phyloP scores from a whole-genome alignment of 2,797 vertebrate genomes.

The Anableps anableps region DNA sequence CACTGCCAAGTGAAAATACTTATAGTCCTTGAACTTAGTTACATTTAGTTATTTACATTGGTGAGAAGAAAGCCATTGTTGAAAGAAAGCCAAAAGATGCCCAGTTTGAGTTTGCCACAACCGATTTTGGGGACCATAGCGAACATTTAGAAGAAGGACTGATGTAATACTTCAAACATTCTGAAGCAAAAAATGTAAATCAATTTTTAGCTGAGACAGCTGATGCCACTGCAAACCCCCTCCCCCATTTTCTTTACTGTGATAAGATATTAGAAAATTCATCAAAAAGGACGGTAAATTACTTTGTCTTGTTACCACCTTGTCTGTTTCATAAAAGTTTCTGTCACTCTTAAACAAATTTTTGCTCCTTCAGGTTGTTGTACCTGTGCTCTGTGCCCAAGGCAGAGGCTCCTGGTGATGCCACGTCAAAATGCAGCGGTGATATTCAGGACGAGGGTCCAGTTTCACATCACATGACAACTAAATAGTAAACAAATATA shows the following conservation, averaged over 20 bases:
- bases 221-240: too few relatives aligned
- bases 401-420: constrained; percentile 99
- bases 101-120: not conserved
- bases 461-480: constrained; percentile 98
- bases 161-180: too few relatives aligned
- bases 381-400: constrained; percentile 99
- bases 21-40: not conserved
- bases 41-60: not conserved
- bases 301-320: not conserved
- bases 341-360: not conserved
- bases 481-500: constrained; percentile 73
- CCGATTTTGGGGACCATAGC: not conserved
- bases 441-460: constrained; percentile 98
- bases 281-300: too few relatives aligned
- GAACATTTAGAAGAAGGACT: not conserved
- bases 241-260: too few relatives aligned
- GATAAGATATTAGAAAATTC: too few relatives aligned
- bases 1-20: not conserved
- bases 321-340: not conserved
- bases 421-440: constrained; percentile 99
- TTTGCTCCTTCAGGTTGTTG: not conserved
- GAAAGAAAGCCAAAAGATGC: not conserved
- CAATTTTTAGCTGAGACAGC: too few relatives aligned
- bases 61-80: not conserved
- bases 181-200: too few relatives aligned